phyloP scores from a whole-genome alignment of 2,113 vertebrate genomes.

The Rhinopomastus cyanomelas region DNA sequence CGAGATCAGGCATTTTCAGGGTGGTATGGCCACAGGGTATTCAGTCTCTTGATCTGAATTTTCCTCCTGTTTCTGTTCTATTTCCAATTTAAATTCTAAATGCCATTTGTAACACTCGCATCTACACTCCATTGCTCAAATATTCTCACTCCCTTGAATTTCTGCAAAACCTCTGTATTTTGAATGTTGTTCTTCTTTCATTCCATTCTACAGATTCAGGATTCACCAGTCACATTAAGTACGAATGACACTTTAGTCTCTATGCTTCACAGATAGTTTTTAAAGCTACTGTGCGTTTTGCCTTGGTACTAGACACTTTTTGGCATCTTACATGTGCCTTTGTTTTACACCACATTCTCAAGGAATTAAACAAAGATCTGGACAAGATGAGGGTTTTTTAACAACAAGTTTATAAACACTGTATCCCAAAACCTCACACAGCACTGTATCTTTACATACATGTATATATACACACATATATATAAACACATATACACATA shows the following conservation, averaged over 20 bases:
- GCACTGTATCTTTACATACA: background rate
- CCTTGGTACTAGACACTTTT: background rate
- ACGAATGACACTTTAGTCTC: background rate
- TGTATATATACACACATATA: too few relatives aligned
- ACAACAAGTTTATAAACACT: background rate
- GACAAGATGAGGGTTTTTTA: background rate
- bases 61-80: background rate
- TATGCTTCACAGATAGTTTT: fast-evolving
- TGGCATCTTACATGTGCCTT: background rate
- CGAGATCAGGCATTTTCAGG: too few relatives aligned
- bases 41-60: background rate
- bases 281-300: background rate
- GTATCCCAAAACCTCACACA: background rate
- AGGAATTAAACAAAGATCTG: background rate
- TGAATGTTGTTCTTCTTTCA: background rate
- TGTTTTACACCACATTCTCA: background rate
- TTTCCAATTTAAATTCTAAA: background rate
- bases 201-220: background rate
- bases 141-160: background rate
- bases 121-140: background rate
- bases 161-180: background rate
- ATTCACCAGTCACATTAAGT: background rate
- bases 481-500: too few relatives aligned
- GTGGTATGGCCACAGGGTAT: background rate
- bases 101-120: background rate